These are phyloP conservation scores for Alentia gelatinosa DNA, from an alignment of 2,888 invertebrate genomes.

Conservation along the genomic window DNA sequence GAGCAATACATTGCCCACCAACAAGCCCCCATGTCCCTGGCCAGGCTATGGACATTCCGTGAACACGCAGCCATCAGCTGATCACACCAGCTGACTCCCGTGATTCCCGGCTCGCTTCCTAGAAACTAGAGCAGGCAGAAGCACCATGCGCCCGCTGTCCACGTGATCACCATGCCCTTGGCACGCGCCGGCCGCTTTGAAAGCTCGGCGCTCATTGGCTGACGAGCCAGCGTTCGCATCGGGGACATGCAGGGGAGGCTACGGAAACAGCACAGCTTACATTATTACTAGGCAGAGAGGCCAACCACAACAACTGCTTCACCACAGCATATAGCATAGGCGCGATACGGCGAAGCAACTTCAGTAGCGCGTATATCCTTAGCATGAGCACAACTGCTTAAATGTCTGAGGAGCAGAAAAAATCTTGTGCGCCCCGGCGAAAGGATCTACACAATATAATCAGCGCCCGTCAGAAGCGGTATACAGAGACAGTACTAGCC, in stretches of 20 bases:
- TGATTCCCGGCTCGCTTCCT: constrained; percentile 16
- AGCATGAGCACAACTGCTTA: background rate
- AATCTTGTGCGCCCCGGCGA: background rate
- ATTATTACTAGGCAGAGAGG: background rate
- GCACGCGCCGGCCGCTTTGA: background rate
- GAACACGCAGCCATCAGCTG: constrained; percentile 27
- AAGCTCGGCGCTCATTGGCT: constrained; percentile 14
- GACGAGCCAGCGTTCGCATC: background rate
- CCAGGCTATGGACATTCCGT: background rate
- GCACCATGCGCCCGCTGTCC: constrained; percentile 13
- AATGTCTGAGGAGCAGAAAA: background rate
- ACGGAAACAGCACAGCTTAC: background rate
- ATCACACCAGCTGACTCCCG: background rate
- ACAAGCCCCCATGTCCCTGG: background rate
- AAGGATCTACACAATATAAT: constrained; percentile 11
- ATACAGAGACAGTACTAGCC: constrained; percentile 39
- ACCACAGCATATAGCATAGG: too few species aligned
- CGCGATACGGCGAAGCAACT: too few species aligned
- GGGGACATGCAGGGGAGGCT: background rate
- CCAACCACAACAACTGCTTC: background rate
- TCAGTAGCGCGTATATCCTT: too few species aligned
- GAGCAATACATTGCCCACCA: background rate
- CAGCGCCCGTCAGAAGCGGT: constrained; percentile 1
- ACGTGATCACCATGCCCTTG: constrained; percentile 29
- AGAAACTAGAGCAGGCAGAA: background rate